Base-by-base conservation (phyloP, 2,113 vertebrate genomes). In the Ammodramus savannarum region DNA sequence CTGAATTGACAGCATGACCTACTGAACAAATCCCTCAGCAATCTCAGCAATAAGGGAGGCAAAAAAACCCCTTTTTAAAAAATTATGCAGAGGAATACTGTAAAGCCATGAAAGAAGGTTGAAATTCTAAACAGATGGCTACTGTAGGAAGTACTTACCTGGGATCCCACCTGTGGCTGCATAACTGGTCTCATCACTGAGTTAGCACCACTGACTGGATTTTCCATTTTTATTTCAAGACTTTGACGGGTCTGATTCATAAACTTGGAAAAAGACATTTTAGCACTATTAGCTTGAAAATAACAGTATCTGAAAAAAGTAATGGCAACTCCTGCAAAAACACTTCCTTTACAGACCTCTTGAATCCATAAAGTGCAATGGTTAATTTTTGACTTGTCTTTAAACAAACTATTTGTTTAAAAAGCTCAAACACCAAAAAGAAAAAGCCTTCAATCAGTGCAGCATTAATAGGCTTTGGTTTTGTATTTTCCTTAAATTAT, bases 211-310 rank as follows among this genome's bases (percentile, higher is more conserved):
- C 97, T 96, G 29, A 98, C 93, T 10, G 98, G 79, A 57, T 91
- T 98, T 72, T 99, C 99, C 97, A 99, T 98, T 95, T 99, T 99
- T 93, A 99, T 98, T 57, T 98, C 98, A 44, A 99, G 98, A 1
- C 96, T 97, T 95, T 99, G 99, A 71, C 99, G 98, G 17, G 97
- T 98, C 98, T 99, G 99, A 97, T 99, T 99, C 98, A 99, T 97
- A 92, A 99, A 99, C 99, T 99, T 84, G 66, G 65, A 89, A 67
- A 91, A 39, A 94, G 36, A 92, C 29, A 83, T 55, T 85, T 96
- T 36, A 94, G 43, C 43, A 81, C 43, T 21, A 34, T 87, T 86
- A 93, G 46, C 31, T 51, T 85, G 61, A 57, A 87, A 94, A 85
- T 41, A 91, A 26, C 32, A 79, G 31, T 43, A 83, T 29, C 73